Evolutionary conservation across 2,113 vertebrate genomes (phyloP), one percentile per base, ranked within the genome.

Genomic region (Alligator mississippiensis): DNA sequence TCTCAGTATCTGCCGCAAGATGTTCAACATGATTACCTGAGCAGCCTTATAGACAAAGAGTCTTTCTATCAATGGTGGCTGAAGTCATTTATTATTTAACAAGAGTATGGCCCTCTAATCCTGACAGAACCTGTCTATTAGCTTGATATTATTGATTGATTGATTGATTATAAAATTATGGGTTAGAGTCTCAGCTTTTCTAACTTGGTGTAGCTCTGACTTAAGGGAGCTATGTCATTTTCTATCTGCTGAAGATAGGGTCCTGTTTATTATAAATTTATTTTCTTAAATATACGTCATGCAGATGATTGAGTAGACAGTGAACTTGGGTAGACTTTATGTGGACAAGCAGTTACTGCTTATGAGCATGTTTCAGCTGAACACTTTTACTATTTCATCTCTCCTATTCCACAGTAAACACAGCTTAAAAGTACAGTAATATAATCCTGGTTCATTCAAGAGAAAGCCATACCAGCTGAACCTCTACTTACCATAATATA

Each of bases 31-130:
- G 5, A 38, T 72, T 34, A 6, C 11, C 68, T 34, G 77, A 92
- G 9, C 19, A 85, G 64, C 62, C 88, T 80, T 81, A 47, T 57
- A 76, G 63, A 79, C n/a, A 78, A 93, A 91, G 83, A 58, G 5
- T 13, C 78, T 17, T 90, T 87, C 87, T 66, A 93, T 82, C 80
- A 62, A 60, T 57, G 62, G 72, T 25, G 95, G 21, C 58, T 81
- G 54, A 92, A 95, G 76, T 70, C 59, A 66, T 70, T 95, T 60
- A 57, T 95, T 87, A 95, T 80, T 87, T 58, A 72, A 38, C 80
- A 94, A 63, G 88, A 94, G 66, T 95, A 92, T 90, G 70, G 89
- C 90, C 82, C 77, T n/a, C 30, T 84, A 30, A 24, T 13, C 30
- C 81, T 89, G 85, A 85, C 74, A 24, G 17, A 19, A 92, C 8